Evolutionary conservation across 2,113 vertebrate genomes (phyloP), one percentile per base, ranked within the genome.

Genomic region (Peromyscus californicus): DNA sequence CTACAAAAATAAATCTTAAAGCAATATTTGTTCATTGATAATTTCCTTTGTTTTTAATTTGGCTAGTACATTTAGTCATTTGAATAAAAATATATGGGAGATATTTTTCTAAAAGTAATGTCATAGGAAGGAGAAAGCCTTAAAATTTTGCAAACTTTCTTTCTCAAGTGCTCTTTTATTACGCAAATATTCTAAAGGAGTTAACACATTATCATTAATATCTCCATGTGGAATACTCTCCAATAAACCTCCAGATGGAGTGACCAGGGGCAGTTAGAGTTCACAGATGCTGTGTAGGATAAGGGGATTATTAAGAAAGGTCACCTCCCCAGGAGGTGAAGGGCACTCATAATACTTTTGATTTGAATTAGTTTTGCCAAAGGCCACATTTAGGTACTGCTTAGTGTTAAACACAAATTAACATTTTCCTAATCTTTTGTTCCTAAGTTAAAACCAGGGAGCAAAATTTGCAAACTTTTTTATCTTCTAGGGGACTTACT

Each of bases 171-270:
- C 15, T 82, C 22, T 89, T 93, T 96, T 89, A 87, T 93, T 89
- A 93, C 21, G 9, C 3, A 96, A 97, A 72, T 94, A 93, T 57
- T 90, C 45, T 33, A 83, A 82, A 78, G 91, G 65, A 93, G 89
- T 93, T 89, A 93, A 61, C 70, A 61, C 76, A n/a, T 42, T 86
- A 54, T 89, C n/a, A 90, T 94, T 94, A 93, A 86, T 48, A 89
- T 21, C 33, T 91, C 80, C 72, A 33, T 82, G 67, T 76, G 59
- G 61, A 91, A 89, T 63, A 59, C 31, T 87, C 94, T 90, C 21
- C 83, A 69, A 59, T 89, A 74, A 91, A 75, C 29, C 93, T 95
- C 89, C 86, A 96, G 61, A n/a, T 95, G 78, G 63, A 79, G 91
- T 51, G 67, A 87, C 78, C 74, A 59, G 74, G 33, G 63, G 42